Percentiles rank a stretch among this genome's conserved stretches.
These are phyloP conservation scores for Pristiophorus japonicus DNA, from an alignment of 2,113 vertebrate genomes.

Conservation along the genomic window DNA sequence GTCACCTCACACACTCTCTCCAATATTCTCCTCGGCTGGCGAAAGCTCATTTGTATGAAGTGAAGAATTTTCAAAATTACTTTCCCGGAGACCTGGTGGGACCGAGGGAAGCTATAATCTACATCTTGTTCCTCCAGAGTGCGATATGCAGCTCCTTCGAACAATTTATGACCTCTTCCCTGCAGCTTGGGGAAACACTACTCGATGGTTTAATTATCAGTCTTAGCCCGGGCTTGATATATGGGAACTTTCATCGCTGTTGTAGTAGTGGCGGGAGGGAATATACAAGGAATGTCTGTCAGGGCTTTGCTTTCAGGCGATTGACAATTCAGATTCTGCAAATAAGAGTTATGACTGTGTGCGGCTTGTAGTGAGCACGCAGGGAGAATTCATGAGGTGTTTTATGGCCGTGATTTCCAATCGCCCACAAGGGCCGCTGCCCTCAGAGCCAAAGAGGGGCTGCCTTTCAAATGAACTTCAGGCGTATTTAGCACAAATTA, in stretches of 20 bases:
- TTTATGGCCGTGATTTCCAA: neutral
- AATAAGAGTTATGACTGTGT: neutral
- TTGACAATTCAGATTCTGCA: neutral
- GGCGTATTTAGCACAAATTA: neutral
- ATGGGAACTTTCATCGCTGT: neutral
- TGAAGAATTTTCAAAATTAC: constrained; percentile 21
- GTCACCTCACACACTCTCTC: neutral
- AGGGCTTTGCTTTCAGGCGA: neutral
- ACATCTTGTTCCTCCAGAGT: neutral
- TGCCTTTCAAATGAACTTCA: neutral
- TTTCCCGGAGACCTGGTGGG: neutral
- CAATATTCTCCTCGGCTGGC: neutral
- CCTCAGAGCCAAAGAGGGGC: neutral
- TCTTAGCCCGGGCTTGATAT: constrained; percentile 5
- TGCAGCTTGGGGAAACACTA: neutral
- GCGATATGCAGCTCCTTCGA: neutral
- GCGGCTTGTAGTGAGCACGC: too few species aligned
- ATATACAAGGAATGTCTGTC: neutral
- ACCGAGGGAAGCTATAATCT: neutral
- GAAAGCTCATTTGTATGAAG: neutral
- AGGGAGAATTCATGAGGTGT: neutral
- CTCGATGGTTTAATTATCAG: constrained; percentile 28
- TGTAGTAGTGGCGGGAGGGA: neutral
- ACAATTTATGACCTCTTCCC: constrained; percentile 20
- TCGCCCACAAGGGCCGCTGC: neutral